Evolutionary conservation across 2,888 invertebrate genomes (phyloP).

Genomic region (Mythimna vitellina): DNA sequence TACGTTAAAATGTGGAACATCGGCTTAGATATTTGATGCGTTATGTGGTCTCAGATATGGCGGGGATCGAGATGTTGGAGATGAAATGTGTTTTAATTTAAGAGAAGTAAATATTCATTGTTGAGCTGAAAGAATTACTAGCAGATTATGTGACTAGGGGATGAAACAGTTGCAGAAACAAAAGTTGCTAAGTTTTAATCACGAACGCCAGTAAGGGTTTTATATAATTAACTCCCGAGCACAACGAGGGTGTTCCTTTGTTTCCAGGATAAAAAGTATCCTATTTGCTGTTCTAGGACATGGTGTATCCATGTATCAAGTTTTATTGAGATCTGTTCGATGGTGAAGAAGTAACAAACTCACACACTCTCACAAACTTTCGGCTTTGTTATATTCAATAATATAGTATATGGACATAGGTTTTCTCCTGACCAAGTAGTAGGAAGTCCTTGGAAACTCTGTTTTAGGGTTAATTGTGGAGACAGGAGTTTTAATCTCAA

Average conservation of each 20-base stretch:
- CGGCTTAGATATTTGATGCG: constrained; percentile 64
- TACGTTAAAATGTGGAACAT: constrained; percentile 70
- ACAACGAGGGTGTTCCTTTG: too few relatives aligned
- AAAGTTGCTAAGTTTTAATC: too few relatives aligned
- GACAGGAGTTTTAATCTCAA: background rate
- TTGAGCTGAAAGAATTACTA: background rate
- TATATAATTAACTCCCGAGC: too few relatives aligned
- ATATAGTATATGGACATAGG: too few relatives aligned
- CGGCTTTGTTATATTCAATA: background rate
- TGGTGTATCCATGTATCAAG: too few relatives aligned
- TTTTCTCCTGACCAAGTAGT: too few relatives aligned
- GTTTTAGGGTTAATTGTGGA: background rate
- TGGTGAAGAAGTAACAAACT: background rate
- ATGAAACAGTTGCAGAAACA: background rate
- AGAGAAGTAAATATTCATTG: background rate
- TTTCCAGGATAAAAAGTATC: too few relatives aligned
- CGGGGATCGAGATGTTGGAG: constrained; percentile 33
- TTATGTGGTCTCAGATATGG: constrained; percentile 51
- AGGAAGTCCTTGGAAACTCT: too few relatives aligned
- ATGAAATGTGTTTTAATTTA: background rate
- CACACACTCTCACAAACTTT: background rate
- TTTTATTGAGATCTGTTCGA: too few relatives aligned
- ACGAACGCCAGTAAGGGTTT: too few relatives aligned
- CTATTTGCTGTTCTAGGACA: too few relatives aligned
- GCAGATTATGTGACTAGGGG: too few relatives aligned